Evolutionary conservation across 2,888 invertebrate species (phyloP), one percentile per base, ranked within the genome.

Genomic region (Platycheirus albimanus): DNA sequence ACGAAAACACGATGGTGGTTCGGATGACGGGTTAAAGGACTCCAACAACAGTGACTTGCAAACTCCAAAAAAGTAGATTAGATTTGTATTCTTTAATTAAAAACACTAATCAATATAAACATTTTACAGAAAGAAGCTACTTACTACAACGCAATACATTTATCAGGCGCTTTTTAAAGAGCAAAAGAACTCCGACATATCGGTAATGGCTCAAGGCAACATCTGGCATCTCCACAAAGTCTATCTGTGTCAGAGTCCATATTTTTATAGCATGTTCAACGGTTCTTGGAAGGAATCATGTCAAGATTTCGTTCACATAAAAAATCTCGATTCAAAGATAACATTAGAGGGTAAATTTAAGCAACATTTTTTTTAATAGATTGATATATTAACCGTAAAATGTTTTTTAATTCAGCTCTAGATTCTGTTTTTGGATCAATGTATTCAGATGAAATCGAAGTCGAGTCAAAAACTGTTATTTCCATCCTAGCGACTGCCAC

Each of bases 261-360:
- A 96, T 88, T 96, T 96, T 90, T 92, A 93, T 10, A 95, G 95
- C 87, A 96, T 96, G 96, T 96, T 96, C 89, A 94, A 93, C 86
- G 96, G 96, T 3, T 93, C 94, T 2, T 96, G 96, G 96, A 92
- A 93, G 86, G 96, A 96, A 90, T 92, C 94, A 0, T 92, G 92
- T 56, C 93, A 94, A 89, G 92, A 93, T 85, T 92, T 93, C 77
- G 93, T 96, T 41, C 91, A 91, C 69, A 94, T 96, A 64, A 93
- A 94, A 89, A 94, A 95, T 61, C 92, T 93, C 2, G 95, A 96
- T 92, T 93, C 94, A 11, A 93, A 94, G 80, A 94, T 96, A 76
- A 95, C 93, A 3, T 87, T 92, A 70, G 93, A 94, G 71, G 93
- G 95, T 94, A 91, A 92, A 91, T 88, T 13, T 3, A 15, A 7